Percentiles rank a stretch among this genome's conserved stretches.
These are phyloP conservation scores for Macrotrachela quadricornifera DNA, from an alignment of 1,140 invertebrate genomes.

Conservation along the genomic window DNA sequence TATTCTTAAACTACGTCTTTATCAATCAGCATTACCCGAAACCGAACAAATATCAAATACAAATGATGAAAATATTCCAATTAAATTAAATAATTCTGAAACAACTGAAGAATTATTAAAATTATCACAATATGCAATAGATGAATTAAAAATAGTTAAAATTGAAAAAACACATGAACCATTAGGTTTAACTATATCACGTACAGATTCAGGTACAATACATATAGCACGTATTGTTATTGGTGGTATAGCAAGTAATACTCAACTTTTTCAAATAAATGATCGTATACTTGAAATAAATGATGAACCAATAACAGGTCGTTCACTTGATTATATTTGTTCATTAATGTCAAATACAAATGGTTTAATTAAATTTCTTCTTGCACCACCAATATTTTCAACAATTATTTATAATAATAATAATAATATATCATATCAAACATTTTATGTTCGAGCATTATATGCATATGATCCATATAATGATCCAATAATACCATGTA, in stretches of 20 bases:
- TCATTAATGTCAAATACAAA: slow-evolving; percentile 77
- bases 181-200: slow-evolving; percentile 36
- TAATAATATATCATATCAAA: too few species aligned
- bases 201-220: slow-evolving; percentile 43
- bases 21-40: too few species aligned
- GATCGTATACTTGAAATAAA: slow-evolving; percentile 93
- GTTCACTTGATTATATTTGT: slow-evolving; percentile 88
- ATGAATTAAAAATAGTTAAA: slow-evolving; percentile 78
- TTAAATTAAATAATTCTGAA: too few species aligned
- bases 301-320: slow-evolving; percentile 77
- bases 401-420: too few species aligned
- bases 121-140: slow-evolving; percentile 36
- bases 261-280: slow-evolving; percentile 59
- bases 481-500: slow-evolving; percentile 85
- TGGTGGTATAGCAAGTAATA: slow-evolving; percentile 52
- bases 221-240: slow-evolving; percentile 81
- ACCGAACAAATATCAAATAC: too few species aligned
- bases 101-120: slow-evolving; percentile 12
- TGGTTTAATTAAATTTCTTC: slow-evolving; percentile 71
- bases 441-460: slow-evolving; percentile 62
- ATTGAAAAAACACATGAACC: slow-evolving; percentile 92
- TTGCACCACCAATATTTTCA: slow-evolving; percentile 40
- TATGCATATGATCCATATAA: slow-evolving; percentile 97
- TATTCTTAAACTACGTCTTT: too few species aligned
- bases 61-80: too few species aligned